phyloP scores from a whole-genome alignment of 2,113 vertebrate genomes.

The Ceyx cyanopectus region DNA sequence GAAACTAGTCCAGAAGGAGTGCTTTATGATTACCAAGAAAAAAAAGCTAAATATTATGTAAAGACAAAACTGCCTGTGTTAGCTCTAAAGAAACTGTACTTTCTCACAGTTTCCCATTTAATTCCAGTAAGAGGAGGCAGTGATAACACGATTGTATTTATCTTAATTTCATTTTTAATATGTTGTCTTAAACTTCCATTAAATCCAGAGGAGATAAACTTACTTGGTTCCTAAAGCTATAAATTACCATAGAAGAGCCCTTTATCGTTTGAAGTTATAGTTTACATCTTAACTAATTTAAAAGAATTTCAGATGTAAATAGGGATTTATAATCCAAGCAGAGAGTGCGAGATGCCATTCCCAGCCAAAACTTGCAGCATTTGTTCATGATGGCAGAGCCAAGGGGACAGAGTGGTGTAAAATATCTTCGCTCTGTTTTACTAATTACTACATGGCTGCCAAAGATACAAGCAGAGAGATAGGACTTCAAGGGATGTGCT shows the following conservation, averaged over 20 bases:
- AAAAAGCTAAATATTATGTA: not conserved
- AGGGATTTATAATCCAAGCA: constrained; percentile 43
- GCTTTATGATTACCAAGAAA: not conserved
- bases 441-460: constrained; percentile 66
- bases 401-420: constrained; percentile 36
- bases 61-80: not conserved
- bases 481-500: constrained; percentile 68
- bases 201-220: constrained; percentile 45
- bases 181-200: constrained; percentile 40
- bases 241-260: constrained; percentile 26
- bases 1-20: not conserved
- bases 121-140: not conserved
- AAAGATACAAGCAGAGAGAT: constrained; percentile 58
- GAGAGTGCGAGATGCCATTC: constrained; percentile 36
- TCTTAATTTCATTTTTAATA: constrained; percentile 67
- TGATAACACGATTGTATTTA: constrained; percentile 22
- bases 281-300: constrained; percentile 39
- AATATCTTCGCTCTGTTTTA: constrained; percentile 58
- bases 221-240: constrained; percentile 29
- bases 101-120: not conserved
- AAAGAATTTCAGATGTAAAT: constrained; percentile 54
- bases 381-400: not conserved
- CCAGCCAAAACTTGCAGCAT: constrained; percentile 1
- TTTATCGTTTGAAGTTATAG: constrained; percentile 19
- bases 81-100: not conserved